Evolutionary conservation across 2,113 vertebrate genomes (phyloP), one percentile per base, ranked within the genome.

Genomic region (Poecile atricapillus): DNA sequence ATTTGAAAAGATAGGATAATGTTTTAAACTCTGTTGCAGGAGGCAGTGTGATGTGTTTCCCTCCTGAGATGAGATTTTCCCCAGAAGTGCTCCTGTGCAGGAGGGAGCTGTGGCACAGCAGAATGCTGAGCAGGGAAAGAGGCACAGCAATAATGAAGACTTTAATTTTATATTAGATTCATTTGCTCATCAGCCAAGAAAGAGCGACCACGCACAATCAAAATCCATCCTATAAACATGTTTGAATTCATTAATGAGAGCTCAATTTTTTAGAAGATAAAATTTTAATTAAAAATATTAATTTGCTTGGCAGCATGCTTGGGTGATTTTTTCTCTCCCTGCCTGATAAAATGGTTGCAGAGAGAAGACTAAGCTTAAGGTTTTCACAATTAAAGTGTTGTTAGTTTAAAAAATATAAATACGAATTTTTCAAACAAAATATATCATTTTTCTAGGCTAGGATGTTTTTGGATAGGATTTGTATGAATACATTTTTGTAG

Each of bases 261-360:
- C 53, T 94, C 55, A 53, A 7, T 83, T 13, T 82, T 93, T 87
- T 76, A 91, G 86, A 75, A 77, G 83, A 89, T 89, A 94, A 95
- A 82, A 80, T 81, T 87, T 89, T 74, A 95, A 92, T 97, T 96
- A 84, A 94, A 94, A 90, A 76, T 83, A 94, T 94, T 44, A 77
- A 92, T 95, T 93, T 63, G 69, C 56, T 74, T 91, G 80, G 33
- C 76, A 83, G 56, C 13, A 12, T 65, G 55, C 64, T 89, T 64
- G 70, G 60, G 31, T 81, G 70, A 50, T 87, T 77, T 93, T 25
- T 82, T 70, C 80, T n/a, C 12, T 91, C 19, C 23, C 56, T 83
- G 56, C 33, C n/a, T 81, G 68, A 76, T 74, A 46, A 53, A 93
- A 67, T 74, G 59, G 55, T 82, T 84, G 53, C 8, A 20, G 56